These are phyloP conservation scores for Cherax quadricarinatus DNA, from an alignment of 1,140 invertebrate species.

Conservation along the genomic window DNA sequence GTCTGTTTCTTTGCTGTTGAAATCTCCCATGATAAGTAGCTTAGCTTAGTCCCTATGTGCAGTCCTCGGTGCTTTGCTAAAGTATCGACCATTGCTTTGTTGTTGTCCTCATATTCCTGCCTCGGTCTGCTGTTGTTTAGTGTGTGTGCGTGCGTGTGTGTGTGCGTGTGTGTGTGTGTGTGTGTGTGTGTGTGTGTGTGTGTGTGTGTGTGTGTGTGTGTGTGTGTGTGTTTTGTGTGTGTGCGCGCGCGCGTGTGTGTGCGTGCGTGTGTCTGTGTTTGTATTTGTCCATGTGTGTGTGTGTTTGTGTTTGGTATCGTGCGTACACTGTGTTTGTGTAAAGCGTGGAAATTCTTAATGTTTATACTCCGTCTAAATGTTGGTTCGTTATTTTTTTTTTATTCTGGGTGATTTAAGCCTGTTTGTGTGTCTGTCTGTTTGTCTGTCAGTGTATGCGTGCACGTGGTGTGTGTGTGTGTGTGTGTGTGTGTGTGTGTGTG, in stretches of 20 bases:
- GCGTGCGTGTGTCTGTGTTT: not conserved
- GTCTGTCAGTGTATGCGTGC: not conserved
- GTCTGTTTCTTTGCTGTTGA: too few relatives aligned
- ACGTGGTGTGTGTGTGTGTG: not conserved
- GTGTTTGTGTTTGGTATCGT: not conserved
- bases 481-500: not conserved
- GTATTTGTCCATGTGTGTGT: not conserved
- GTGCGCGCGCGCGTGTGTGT: not conserved
- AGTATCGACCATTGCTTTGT: too few relatives aligned
- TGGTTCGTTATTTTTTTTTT: too few relatives aligned
- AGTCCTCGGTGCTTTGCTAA: too few relatives aligned
- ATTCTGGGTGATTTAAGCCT: not conserved
- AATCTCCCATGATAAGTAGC: too few relatives aligned
- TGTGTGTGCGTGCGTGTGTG: not conserved
- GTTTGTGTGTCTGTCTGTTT: not conserved
- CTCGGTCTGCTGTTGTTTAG: too few relatives aligned
- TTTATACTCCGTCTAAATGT: too few relatives aligned
- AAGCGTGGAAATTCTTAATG: too few relatives aligned
- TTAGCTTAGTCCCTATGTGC: too few relatives aligned
- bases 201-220: not conserved
- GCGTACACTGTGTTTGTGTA: not conserved
- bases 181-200: not conserved
- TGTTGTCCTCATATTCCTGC: too few relatives aligned
- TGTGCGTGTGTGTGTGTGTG: not conserved
- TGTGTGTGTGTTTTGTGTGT: not conserved